Base-by-base conservation (phyloP, 2,888 invertebrate genomes). In the Dolomedes plantarius region DNA sequence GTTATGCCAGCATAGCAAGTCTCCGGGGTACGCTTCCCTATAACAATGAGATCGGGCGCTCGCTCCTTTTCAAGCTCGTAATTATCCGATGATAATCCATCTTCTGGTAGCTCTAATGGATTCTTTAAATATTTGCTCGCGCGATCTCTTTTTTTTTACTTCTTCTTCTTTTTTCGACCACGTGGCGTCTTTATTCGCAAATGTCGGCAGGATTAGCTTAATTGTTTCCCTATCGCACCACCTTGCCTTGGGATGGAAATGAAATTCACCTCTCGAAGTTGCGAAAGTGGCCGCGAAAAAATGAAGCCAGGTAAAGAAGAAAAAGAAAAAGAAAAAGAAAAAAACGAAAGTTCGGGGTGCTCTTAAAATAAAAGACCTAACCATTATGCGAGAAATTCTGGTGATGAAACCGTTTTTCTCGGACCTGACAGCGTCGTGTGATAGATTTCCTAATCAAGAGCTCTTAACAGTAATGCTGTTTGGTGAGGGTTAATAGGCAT, bases 51-150 rank as follows among this genome's bases (percentile, higher is more conserved):
- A 39, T 32, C 13, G 23, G 32, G 36, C 50, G 29, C 46, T 39
- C 69, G 41, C 71, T 36, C 72, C 69, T 71, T 79, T 79, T 79
- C 62, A 78, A 71, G 72, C 65, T 41, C 32, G 73, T 85, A 85
- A 85, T 85, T 85, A 68, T 77, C 83, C 41, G 50, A 46, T 50
- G 83, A 77, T 83, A 77, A 83, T 83, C 83, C 76, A 83, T 83
- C 83, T 83, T 83, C 75, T 62, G 31, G 82, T 62, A 79, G 32
- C 72, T 27, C 65, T 77, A 85, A 85, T 85, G 83, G 83, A 85
- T 85, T 85, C 83, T 85, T 85, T 85, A 85, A 85, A 85, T 85
- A 85, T 85, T 85, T 85, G 83, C 83, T 71, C 71, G 31, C 71
- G 32, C 50, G 16, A 68, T 69, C 71, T 76, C 29, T 29, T 69